A percentile compares a stretch with the other conserved stretches of the same genome.
Conservation (phyloP, 2,888 invertebrate species). For the Sinotaia quadrata region DNA sequence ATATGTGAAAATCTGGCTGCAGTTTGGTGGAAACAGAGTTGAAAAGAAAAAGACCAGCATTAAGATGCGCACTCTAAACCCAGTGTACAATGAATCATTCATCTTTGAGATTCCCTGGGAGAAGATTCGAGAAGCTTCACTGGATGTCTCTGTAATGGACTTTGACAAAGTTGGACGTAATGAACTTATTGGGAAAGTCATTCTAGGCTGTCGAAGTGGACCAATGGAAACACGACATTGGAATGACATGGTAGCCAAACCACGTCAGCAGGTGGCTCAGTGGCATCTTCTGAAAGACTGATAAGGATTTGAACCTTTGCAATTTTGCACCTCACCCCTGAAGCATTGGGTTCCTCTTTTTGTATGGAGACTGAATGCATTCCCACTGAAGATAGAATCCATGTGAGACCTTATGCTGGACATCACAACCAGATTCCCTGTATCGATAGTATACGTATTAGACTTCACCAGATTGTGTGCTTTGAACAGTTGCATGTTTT, state of each 20-base stretch:
- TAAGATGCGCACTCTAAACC: constrained; percentile 83
- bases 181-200: constrained; percentile 85
- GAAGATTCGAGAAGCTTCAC: constrained; percentile 93
- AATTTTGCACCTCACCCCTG: no score
- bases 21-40: constrained; percentile 93
- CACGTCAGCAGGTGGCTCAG: constrained; percentile 93
- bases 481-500: no score
- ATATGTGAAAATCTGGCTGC: constrained; percentile 98
- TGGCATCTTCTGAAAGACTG: constrained; percentile 92
- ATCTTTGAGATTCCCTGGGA: constrained; percentile 98
- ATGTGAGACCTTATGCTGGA: no score
- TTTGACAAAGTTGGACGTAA: constrained; percentile 97
- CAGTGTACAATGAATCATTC: constrained; percentile 96
- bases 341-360: no score
- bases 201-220: constrained; percentile 80
- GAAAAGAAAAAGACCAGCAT: constrained; percentile 94
- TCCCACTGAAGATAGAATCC: no score
- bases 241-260: constrained; percentile 99
- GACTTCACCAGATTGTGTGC: no score
- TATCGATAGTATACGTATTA: no score
- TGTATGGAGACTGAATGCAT: no score
- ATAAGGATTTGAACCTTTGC: no score
- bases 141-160: constrained; percentile 97
- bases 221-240: constrained; percentile 97
- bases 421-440: no score